Evolutionary conservation across 2,888 invertebrate species (phyloP).

Genomic region (Rugalucina vietnamica): DNA sequence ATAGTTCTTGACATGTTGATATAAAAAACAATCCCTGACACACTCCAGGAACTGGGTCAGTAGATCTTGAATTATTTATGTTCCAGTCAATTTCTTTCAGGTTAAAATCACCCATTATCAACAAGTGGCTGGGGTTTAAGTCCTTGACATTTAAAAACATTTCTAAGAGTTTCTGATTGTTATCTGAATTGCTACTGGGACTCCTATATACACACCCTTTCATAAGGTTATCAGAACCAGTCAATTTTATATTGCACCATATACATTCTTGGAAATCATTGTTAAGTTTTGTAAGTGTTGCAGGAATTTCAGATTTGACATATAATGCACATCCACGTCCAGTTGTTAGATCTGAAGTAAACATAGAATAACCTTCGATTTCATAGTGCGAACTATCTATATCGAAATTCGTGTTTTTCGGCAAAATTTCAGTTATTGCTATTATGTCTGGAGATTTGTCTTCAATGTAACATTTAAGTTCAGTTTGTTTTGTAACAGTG

Average conservation of each 20-base stretch:
- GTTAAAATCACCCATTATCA: background rate
- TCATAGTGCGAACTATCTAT: background rate
- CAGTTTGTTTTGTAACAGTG: background rate
- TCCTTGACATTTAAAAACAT: background rate
- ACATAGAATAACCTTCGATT: background rate
- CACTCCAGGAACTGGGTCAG: background rate
- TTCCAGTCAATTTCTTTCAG: background rate
- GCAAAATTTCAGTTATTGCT: background rate
- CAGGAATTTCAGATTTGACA: background rate
- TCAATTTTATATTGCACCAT: background rate
- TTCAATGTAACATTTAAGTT: background rate
- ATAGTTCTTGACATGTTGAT: background rate
- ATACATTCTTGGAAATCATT: background rate
- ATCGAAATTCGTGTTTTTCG: background rate
- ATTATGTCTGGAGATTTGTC: background rate
- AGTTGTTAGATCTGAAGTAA: background rate
- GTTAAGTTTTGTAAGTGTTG: background rate
- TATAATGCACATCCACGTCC: background rate
- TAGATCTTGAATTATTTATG: background rate
- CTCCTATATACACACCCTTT: background rate
- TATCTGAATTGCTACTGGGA: background rate
- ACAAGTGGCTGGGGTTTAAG: background rate
- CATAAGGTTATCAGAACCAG: background rate
- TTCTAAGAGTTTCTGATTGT: background rate
- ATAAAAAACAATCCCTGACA: background rate